Percentiles rank a stretch among this genome's conserved stretches.
phyloP scores from a whole-genome alignment of 2,888 invertebrate genomes.

The Macroteleia sp. region DNA sequence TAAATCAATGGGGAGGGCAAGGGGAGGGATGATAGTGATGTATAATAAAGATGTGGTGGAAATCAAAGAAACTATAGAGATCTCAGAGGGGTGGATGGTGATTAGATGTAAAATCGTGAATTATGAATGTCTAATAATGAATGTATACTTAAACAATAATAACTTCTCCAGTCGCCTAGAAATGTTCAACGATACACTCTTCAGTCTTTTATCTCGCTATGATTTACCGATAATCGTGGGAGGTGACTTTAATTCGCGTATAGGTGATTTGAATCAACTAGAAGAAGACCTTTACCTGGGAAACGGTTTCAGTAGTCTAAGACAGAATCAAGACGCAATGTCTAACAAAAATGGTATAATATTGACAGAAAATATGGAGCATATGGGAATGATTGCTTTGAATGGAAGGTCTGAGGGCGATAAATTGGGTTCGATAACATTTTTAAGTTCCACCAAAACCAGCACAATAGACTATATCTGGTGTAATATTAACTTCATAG shows the following conservation, averaged over 20 bases:
- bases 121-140: neutral
- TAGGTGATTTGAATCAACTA: slow-evolving; percentile 1
- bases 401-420: neutral
- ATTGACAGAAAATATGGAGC: neutral
- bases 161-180: neutral
- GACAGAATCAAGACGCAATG: neutral
- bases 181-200: neutral
- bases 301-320: neutral
- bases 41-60: neutral
- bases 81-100: no score
- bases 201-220: neutral
- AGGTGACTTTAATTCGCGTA: slow-evolving; percentile 7
- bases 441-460: neutral
- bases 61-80: neutral
- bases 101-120: no score
- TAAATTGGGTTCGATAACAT: neutral
- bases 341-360: neutral
- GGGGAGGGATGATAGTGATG: neutral
- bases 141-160: neutral
- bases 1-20: neutral
- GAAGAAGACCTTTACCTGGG: neutral
- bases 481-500: neutral
- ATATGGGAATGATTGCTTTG: slow-evolving; percentile 1
- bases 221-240: slow-evolving; percentile 1
- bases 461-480: neutral